phyloP scores from a whole-genome alignment of 1,140 invertebrate genomes.

The Steinernema feltiae region DNA sequence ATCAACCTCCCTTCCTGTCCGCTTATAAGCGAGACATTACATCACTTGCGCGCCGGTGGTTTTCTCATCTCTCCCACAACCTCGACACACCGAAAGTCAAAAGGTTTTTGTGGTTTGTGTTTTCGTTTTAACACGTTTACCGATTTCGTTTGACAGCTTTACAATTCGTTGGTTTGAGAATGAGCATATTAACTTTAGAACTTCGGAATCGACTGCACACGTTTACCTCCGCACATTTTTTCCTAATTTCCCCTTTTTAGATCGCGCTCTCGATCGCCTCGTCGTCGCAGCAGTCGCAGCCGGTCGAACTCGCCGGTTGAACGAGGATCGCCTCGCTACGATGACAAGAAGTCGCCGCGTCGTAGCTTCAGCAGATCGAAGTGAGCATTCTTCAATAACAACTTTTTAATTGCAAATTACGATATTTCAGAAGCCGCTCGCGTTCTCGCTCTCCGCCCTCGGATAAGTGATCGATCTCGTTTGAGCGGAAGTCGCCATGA shows the following conservation, averaged over 20 bases:
- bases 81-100: not conserved
- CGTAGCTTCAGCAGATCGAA: constrained; percentile 18
- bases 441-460: not conserved
- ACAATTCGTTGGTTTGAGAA: no score
- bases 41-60: not conserved
- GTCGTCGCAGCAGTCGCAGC: constrained; percentile 24
- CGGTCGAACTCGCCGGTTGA: constrained; percentile 26
- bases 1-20: not conserved
- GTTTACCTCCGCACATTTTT: not conserved
- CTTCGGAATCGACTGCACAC: not conserved
- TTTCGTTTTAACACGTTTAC: not conserved
- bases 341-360: constrained; percentile 16
- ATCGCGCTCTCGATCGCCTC: constrained; percentile 28
- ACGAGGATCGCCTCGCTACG: constrained; percentile 24
- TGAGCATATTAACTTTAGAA: not conserved
- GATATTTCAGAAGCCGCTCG: not conserved
- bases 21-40: not conserved
- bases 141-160: not conserved
- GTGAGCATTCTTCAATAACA: constrained; percentile 7
- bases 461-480: not conserved
- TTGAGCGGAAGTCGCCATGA: constrained; percentile 10
- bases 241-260: not conserved
- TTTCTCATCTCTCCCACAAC: not conserved
- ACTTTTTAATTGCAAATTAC: not conserved
- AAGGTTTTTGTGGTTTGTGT: not conserved